Base-by-base conservation (phyloP, 2,888 invertebrate genomes). In the Limnephilus marmoratus region DNA sequence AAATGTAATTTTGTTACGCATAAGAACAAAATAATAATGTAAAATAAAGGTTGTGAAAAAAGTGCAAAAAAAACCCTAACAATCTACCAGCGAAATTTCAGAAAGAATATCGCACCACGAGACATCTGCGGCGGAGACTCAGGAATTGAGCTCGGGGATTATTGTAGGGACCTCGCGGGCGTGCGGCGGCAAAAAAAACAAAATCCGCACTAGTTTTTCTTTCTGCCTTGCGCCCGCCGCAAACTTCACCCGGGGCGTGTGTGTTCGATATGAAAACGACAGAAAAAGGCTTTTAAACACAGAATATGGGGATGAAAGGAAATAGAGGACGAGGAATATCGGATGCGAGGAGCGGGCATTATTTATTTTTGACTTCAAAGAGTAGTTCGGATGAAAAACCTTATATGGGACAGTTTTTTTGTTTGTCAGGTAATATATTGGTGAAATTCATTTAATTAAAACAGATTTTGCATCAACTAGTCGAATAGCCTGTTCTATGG, bases 231-330 rank as follows among this genome's bases (percentile, higher is more conserved):
- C 86, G 49, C 86, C 41, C 86, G 86, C 86, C 86, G 45, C 49
- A 45, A 86, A 86, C 86, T 45, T 45, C 86, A 37, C 91, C 45
- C 85, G 85, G 81, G 45, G 81, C 29, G 87, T 87, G 91, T 91
- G 91, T 87, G 86, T 87, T 91, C 91, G 81, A 91, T 91, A 91
- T 91, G 91, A 87, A 91, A 91, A 91, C 91, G 91, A 91, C 91
- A 87, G 80, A 91, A 91, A 87, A 91, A 91, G 91, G 68, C 90
- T 90, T 92, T 87, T 92, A 92, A 87, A 92, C 92, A 88, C 92
- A 90, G 90, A 85, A 90, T 85, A 90, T 85, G 83, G 85, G 68
- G 68, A 68, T n/a, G 68, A 68, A 68, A 68, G 68, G 68, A 68
- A 68, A 68, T n/a, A 68, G 68, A 68, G 68, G n/a, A 68, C 68